Base-by-base conservation (phyloP, 2,888 invertebrate genomes). In the Bombylius discolor region DNA sequence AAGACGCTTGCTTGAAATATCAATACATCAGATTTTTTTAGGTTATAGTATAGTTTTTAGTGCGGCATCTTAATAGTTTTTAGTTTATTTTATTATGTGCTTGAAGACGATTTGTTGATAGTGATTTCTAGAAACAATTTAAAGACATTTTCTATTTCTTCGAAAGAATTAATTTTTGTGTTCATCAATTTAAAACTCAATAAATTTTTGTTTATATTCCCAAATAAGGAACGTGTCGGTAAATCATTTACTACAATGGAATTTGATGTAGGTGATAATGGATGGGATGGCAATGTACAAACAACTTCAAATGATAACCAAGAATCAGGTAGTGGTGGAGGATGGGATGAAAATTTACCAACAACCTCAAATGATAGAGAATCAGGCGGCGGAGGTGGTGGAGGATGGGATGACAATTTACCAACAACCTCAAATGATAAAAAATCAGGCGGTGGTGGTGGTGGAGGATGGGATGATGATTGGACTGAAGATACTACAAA, bases 321-420 rank as follows among this genome's bases (percentile, higher is more conserved):
- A 23, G 23, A 23, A 1, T 23, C 23, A 23, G 1, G 23, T n/a
- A n/a, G 4, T 9, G 11, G 11, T 74, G 65, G 48, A 73, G 74
- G 3, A 73, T 75, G 2, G 62, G 74, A 32, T 70, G 74, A 9
- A 73, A 75, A 4, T 67, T 75, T 0, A 73, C 76, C 1, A 72
- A 75, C 36, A 1, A 13, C 49, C 1, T 33, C 31, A 42, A 42
- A 42, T 23, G 3, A 3, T 23, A 23, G 3, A 23, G 23, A 23
- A 23, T 23, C 23, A 23, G 23, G 23, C 23, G 3, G 4, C 5
- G 11, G 11, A n/a, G 5, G 8, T 8, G 39, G 11, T 74, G 65
- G 48, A 73, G 74, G 3, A 73, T 75, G 2, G 62, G 74, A 32
- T 70, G 74, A 9, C 73, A 75, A 4, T 67, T 75, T 0, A 73